Base-by-base conservation (phyloP, 2,888 invertebrate species). In the Galerucella nymphaeae region DNA sequence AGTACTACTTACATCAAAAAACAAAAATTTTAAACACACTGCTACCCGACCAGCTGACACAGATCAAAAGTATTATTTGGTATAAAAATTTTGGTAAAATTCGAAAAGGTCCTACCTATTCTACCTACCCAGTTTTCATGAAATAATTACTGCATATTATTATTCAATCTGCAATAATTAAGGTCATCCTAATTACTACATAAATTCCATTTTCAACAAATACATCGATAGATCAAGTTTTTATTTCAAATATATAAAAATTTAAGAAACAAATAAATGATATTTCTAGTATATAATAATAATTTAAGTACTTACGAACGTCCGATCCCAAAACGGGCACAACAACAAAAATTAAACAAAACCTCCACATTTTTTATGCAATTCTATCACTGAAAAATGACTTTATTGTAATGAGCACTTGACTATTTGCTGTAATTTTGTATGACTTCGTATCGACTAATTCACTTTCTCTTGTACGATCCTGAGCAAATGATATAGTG, bases 351-450 rank as follows among this genome's bases (percentile, higher is more conserved):
- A 71, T 23, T 20, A 68, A 65, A 67, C 53, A 67, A 38, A 71
- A 62, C 30, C n/a, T 65, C 74, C 74, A 74, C 74, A 74, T 48
- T 72, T 58, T 30, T 57, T 18, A 23, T 30, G 6, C 4, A 59
- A 59, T 38, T 41, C 9, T 42, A 41, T 2, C 16, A 62, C 18
- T n/a, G 58, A 10, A 58, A 62, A 62, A 18, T 42, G 16, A 62
- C 38, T n/a, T 41, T 62, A 62, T 62, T 62, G 18, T 18, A 62
- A 62, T 62, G 42, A 42, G 61, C 30, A 42, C 72, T 74, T 80
- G 74, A 75, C 81, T 71, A 82, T 81, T 80, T 71, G 71, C 72
- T 75, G 70, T 77, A 77, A 80, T 79, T 81, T 82, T 78, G 82
- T 80, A 80, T 78, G 75, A 64, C 72, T 58, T 68, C 70, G 58